A percentile compares a stretch with the other conserved stretches of the same genome.
These are phyloP conservation scores for Xerus rutilus DNA, from an alignment of 2,797 vertebrate species.

Conservation along the genomic window DNA sequence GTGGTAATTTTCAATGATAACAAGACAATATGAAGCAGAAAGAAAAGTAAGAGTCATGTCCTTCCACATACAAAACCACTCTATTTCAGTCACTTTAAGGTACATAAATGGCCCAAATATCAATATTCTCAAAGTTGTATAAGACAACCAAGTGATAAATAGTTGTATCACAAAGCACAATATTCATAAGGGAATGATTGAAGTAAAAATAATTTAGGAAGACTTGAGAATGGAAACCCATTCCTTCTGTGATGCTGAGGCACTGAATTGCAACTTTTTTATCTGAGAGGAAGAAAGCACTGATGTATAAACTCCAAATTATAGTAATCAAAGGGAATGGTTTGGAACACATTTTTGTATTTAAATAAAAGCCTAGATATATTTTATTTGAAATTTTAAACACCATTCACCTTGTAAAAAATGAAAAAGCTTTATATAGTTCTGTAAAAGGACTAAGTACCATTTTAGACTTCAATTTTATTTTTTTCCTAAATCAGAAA, in stretches of 20 bases:
- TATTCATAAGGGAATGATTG: background rate
- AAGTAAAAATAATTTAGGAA: slow-evolving; percentile 31
- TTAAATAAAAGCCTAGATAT: background rate
- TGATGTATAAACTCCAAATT: slow-evolving; percentile 23
- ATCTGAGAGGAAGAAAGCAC: background rate
- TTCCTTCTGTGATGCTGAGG: background rate
- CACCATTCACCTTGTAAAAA: background rate
- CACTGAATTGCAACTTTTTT: background rate
- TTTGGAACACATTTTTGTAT: background rate
- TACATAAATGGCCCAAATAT: background rate
- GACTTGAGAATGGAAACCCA: background rate
- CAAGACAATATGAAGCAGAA: background rate
- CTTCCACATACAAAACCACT: background rate
- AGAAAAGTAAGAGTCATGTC: background rate
- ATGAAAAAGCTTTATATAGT: background rate
- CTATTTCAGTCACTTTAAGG: background rate
- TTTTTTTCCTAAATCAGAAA: background rate
- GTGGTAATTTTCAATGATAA: background rate
- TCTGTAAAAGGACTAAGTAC: background rate
- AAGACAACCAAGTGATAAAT: background rate
- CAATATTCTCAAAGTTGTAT: background rate
- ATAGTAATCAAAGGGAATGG: slow-evolving; percentile 5
- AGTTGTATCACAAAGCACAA: background rate
- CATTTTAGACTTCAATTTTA: background rate
- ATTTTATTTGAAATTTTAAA: slow-evolving; percentile 62